A percentile compares a stretch with the other conserved stretches of the same genome.
These are phyloP conservation scores for Eurois occulta DNA, from an alignment of 2,888 invertebrate species.

Conservation along the genomic window DNA sequence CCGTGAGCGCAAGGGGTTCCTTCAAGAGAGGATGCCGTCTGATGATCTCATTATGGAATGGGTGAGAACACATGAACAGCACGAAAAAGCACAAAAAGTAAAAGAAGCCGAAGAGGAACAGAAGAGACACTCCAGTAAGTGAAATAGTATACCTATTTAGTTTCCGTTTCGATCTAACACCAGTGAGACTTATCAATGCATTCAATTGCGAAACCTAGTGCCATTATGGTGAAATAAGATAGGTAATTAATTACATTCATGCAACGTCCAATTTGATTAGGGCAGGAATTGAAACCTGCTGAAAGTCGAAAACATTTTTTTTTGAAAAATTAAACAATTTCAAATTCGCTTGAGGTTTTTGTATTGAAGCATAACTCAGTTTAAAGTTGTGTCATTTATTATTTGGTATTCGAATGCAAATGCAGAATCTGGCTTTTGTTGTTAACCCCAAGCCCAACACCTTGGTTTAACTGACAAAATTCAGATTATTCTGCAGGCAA, in stretches of 20 bases:
- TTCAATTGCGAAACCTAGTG: not conserved
- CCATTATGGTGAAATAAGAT: not conserved
- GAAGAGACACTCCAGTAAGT: slow-evolving; percentile 3
- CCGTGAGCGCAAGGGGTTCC: not conserved
- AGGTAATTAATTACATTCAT: too few species aligned
- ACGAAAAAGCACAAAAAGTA: not conserved
- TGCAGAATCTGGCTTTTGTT: not conserved
- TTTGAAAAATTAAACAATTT: not conserved
- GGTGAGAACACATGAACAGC: slow-evolving; percentile 10
- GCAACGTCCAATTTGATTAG: not conserved
- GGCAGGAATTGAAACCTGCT: not conserved
- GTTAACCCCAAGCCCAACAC: not conserved
- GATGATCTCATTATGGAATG: slow-evolving; percentile 3
- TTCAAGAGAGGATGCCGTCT: not conserved
- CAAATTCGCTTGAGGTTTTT: not conserved
- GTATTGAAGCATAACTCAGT: not conserved
- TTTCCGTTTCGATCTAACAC: not conserved
- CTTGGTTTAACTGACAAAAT: not conserved
- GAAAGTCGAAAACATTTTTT: not conserved
- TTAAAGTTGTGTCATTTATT: not conserved
- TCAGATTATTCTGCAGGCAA: too few species aligned
- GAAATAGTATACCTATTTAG: not conserved
- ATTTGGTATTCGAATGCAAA: not conserved
- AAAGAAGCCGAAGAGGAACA: not conserved
- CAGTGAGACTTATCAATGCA: not conserved